A percentile compares a stretch with the other conserved stretches of the same genome.
Evolutionary conservation across 2,888 invertebrate species (phyloP).

Genomic region (Epirrhoe tristata): DNA sequence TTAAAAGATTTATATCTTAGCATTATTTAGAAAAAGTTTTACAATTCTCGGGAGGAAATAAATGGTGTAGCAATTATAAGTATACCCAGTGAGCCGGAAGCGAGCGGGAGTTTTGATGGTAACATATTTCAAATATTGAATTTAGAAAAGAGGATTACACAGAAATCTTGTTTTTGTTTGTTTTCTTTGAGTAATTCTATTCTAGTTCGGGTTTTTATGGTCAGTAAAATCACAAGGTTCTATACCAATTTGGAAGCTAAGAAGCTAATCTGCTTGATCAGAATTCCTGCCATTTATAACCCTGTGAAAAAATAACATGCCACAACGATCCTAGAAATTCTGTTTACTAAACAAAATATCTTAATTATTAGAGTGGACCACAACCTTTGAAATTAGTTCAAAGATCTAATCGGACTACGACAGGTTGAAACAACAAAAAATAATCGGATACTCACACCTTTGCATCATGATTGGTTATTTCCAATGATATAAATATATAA

Average conservation of each 20-base stretch:
- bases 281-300: constrained; percentile 36
- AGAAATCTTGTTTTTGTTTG: constrained; percentile 84
- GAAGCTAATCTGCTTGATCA: constrained; percentile 24
- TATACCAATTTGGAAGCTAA: constrained; percentile 23
- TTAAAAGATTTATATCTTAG: constrained; percentile 76
- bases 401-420: constrained; percentile 64
- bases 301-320: constrained; percentile 42
- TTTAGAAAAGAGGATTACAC: constrained; percentile 79
- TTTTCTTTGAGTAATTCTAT: constrained; percentile 80
- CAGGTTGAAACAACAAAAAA: constrained; percentile 55
- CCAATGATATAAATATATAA: constrained; percentile 40
- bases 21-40: constrained; percentile 64
- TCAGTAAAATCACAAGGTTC: not conserved
- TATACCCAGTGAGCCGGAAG: constrained; percentile 76
- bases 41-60: constrained; percentile 75
- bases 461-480: constrained; percentile 37
- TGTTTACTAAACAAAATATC: constrained; percentile 58
- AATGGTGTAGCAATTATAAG: constrained; percentile 78
- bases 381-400: constrained; percentile 52
- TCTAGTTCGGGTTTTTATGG: constrained; percentile 49
- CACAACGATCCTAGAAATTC: constrained; percentile 41
- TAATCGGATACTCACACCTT: constrained; percentile 62
- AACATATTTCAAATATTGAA: constrained; percentile 79
- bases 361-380: constrained; percentile 61
- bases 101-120: constrained; percentile 69